Evolutionary conservation across 2,113 vertebrate genomes (phyloP).

Genomic region (Lepus europaeus): DNA sequence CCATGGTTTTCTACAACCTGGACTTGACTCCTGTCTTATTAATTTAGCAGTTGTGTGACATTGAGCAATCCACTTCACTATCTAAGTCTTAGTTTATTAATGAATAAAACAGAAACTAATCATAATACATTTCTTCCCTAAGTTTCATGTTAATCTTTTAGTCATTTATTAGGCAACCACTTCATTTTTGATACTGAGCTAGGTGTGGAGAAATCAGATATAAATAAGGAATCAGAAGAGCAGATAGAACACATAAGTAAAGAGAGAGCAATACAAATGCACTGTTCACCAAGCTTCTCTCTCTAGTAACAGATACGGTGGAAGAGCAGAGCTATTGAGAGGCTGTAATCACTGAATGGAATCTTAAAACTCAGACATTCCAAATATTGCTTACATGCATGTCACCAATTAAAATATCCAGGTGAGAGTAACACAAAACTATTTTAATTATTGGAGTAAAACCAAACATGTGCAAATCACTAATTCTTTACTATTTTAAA

Average conservation of each 20-base stretch:
- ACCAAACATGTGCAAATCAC: background rate
- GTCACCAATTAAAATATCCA: background rate
- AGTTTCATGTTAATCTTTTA: conserved; percentile 43
- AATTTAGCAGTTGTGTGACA: conserved; percentile 18
- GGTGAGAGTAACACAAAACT: background rate
- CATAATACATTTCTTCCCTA: conserved; percentile 30
- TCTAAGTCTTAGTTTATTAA: conserved; percentile 2
- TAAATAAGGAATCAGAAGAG: background rate
- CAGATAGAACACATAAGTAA: background rate
- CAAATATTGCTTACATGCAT: background rate
- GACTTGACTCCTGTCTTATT: conserved; percentile 33
- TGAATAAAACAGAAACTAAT: conserved; percentile 41
- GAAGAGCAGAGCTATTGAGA: background rate
- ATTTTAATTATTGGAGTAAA: background rate
- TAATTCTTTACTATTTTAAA: conserved; percentile 3
- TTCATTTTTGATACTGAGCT: background rate
- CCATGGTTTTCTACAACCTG: conserved; percentile 11
- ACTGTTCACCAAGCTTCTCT: background rate
- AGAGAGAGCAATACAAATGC: background rate
- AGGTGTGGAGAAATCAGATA: conserved; percentile 6
- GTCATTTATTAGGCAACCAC: background rate
- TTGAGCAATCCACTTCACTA: background rate
- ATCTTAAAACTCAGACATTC: background rate
- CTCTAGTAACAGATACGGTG: background rate
- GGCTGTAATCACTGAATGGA: background rate